A percentile compares a stretch with the other conserved stretches of the same genome.
These are phyloP conservation scores for Caretta caretta DNA, from an alignment of 2,113 vertebrate species.

Conservation along the genomic window DNA sequence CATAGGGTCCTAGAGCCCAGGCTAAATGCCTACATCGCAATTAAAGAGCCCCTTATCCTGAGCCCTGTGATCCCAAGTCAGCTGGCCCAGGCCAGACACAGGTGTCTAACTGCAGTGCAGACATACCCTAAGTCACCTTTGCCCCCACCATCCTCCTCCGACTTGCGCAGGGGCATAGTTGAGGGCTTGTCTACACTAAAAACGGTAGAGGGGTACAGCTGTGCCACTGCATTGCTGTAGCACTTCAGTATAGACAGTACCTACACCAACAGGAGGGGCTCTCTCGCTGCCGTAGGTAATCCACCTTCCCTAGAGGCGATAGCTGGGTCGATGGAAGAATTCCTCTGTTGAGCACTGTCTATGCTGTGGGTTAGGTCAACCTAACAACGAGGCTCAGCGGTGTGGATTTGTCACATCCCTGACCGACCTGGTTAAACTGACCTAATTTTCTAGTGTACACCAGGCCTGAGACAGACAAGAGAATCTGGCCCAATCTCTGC, in stretches of 20 bases:
- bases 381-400: background rate
- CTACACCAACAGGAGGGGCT: background rate
- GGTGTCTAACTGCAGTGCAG: too few relatives aligned
- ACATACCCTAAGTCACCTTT: too few relatives aligned
- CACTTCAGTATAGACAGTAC: background rate
- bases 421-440: background rate
- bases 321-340: background rate
- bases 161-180: background rate
- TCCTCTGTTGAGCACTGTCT: background rate
- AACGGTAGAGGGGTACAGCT: background rate
- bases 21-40: too few relatives aligned
- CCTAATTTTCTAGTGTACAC: background rate
- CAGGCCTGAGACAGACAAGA: background rate
- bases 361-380: background rate
- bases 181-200: background rate
- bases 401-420: background rate
- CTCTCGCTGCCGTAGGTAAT: background rate
- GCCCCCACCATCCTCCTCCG: background rate
- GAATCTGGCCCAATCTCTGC: background rate
- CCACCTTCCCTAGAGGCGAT: background rate
- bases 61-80: too few relatives aligned
- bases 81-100: too few relatives aligned
- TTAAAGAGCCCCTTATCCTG: too few relatives aligned
- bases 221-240: background rate
- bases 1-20: too few relatives aligned